Percentiles rank a stretch among this genome's conserved stretches.
Evolutionary conservation across 2,888 invertebrate genomes (phyloP).

Genomic region (Teleogryllus oceanicus): DNA sequence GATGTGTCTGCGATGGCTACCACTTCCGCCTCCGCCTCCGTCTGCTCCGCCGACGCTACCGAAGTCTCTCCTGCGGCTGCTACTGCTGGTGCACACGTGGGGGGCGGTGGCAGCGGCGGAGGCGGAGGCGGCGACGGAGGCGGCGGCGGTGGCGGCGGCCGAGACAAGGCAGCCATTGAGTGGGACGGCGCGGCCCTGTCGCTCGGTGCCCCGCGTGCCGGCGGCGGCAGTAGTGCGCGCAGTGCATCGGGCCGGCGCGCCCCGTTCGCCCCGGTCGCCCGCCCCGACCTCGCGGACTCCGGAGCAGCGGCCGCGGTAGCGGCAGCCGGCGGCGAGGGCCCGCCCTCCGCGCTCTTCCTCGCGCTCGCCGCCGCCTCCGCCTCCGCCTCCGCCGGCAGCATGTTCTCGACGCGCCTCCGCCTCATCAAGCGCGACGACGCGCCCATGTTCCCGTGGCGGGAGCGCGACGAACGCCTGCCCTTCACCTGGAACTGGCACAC

Average conservation of each 20-base stretch:
- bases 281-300: background rate
- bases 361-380: conserved; percentile 44
- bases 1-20: too few relatives aligned
- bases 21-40: too few relatives aligned
- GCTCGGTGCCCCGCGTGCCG: background rate
- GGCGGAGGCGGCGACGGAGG: background rate
- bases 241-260: background rate
- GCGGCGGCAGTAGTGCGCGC: too few relatives aligned
- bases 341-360: conserved; percentile 32
- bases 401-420: conserved; percentile 19
- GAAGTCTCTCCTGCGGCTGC: too few relatives aligned
- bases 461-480: background rate
- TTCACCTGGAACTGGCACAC: conserved; percentile 24
- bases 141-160: background rate
- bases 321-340: background rate
- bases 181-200: background rate
- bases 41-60: too few relatives aligned
- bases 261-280: background rate
- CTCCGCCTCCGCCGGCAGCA: conserved; percentile 37
- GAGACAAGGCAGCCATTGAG: conserved; percentile 18
- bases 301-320: background rate
- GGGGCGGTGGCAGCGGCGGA: too few relatives aligned
- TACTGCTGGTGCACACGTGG: too few relatives aligned
- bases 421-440: background rate
- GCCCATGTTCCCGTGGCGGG: conserved; percentile 27